phyloP scores from a whole-genome alignment of 1,140 invertebrate species.

The Pogonus chalceus region DNA sequence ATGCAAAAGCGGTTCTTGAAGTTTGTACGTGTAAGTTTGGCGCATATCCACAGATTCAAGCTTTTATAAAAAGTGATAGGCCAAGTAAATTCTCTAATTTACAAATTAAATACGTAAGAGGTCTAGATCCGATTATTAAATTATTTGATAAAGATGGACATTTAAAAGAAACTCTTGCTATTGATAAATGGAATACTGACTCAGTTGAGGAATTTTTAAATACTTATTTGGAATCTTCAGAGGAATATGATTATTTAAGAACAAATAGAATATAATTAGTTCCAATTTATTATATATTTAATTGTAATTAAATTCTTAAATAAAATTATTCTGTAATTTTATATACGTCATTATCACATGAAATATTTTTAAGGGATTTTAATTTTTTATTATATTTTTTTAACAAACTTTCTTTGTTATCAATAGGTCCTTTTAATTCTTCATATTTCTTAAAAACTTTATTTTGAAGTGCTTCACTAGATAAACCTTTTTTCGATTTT shows the following conservation, averaged over 20 bases:
- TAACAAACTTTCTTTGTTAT: conserved; percentile 28
- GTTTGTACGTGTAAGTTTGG: conserved; percentile 94
- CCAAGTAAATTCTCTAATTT: conserved; percentile 81
- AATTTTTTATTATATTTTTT: conserved; percentile 37
- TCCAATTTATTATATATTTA: not conserved
- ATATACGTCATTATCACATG: conserved; percentile 20
- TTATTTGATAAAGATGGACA: conserved; percentile 73
- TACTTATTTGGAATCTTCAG: conserved; percentile 59
- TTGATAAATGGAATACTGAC: conserved; percentile 96
- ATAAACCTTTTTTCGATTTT: conserved; percentile 35
- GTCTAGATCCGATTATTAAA: conserved; percentile 87
- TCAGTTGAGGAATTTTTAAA: conserved; percentile 89
- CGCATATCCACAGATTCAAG: conserved; percentile 91
- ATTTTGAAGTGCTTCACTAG: conserved; percentile 35
- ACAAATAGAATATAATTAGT: conserved; percentile 44
- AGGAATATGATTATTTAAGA: conserved; percentile 46
- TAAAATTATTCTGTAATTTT: not conserved
- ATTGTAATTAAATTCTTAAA: not conserved
- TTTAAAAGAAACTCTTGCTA: conserved; percentile 77
- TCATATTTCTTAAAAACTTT: conserved; percentile 33
- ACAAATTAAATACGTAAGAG: conserved; percentile 79
- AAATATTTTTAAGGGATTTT: conserved; percentile 29
- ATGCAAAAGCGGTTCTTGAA: conserved; percentile 78
- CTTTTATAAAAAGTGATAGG: conserved; percentile 83
- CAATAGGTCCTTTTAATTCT: conserved; percentile 21